Base-by-base conservation (phyloP, 2,888 invertebrate species). In the Dolichomitus sp. region DNA sequence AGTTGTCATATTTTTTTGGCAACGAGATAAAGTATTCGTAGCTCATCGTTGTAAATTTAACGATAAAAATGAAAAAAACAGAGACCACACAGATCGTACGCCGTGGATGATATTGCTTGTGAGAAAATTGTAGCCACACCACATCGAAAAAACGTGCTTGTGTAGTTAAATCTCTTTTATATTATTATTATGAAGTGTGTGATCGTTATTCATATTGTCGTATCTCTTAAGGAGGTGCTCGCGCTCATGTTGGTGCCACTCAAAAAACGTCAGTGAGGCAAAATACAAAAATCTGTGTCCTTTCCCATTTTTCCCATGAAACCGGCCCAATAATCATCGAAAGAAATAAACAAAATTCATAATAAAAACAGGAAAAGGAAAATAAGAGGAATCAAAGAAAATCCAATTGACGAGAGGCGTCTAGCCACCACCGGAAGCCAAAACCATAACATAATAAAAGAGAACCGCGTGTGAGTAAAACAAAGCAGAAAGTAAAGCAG, bases 61-160 rank as follows among this genome's bases (percentile, higher is more conserved):
- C 59, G 27, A 68, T 37, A 68, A 68, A 72, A 37, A 68, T 68
- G 37, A 37, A 14, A 87, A 84, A 84, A 87, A 81, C 76, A 85
- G 78, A 79, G 79, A 84, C 78, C 66, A 86, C 76, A 85, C 82
- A 80, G 80, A 87, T 81, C 68, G 82, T 77, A 80, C 76, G 77
- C 75, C 70, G 80, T 81, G 82, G 79, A 76, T 79, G 57, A 74
- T 80, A 85, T 90, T 90, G 92, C 92, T 89, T 90, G 86, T 89
- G 88, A 89, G 90, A 90, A 90, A 88, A 75, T 89, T 89, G 89
- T 92, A 92, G 93, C 92, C 91, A 93, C 93, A 93, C 93, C 92
- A 93, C 93, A 93, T 93, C 88, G 90, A 93, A 92, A 85, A 87
- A 89, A 89, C 87, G 93, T 93, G 93, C 93, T 91, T 81, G 87